phyloP scores from a whole-genome alignment of 2,888 invertebrate genomes.

The Pristionchus mayeri region DNA sequence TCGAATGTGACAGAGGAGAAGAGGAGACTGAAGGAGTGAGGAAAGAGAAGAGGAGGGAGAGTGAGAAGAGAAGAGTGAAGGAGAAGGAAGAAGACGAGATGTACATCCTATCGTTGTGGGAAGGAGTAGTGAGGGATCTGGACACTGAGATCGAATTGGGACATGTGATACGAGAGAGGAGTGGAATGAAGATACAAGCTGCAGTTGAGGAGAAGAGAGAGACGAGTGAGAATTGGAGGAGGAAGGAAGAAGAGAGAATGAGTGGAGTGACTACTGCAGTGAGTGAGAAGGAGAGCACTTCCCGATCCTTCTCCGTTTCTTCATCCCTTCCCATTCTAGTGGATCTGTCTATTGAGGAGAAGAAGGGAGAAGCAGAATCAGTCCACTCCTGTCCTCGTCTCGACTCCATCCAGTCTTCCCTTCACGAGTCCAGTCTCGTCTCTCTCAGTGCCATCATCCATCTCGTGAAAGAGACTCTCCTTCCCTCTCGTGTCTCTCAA shows the following conservation, averaged over 20 bases:
- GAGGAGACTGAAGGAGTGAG: not conserved
- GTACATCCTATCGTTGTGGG: conserved; percentile 68
- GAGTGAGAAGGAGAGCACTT: not conserved
- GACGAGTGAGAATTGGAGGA: conserved; percentile 39
- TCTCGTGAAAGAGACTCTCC: conserved; percentile 64
- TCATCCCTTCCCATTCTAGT: not conserved
- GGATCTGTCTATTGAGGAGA: not conserved
- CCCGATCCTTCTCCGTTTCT: conserved; percentile 1
- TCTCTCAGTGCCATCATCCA: conserved; percentile 65
- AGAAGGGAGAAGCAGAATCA: not conserved
- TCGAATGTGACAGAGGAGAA: conserved; percentile 21
- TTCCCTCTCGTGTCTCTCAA: conserved; percentile 58
- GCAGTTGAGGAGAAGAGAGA: not conserved
- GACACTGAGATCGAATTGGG: conserved; percentile 61
- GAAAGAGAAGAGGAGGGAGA: conserved; percentile 21
- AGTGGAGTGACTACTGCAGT: not conserved
- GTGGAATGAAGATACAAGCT: conserved; percentile 17
- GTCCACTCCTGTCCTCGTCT: conserved; percentile 20
- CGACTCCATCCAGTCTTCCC: not conserved
- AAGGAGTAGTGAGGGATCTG: conserved; percentile 68
- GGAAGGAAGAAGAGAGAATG: conserved; percentile 3
- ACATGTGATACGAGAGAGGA: conserved; percentile 19
- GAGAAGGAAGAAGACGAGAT: conserved; percentile 63
- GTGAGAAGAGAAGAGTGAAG: conserved; percentile 49
- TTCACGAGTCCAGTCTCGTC: conserved; percentile 54